phyloP scores from a whole-genome alignment of 2,113 vertebrate species.

The Proterorhinus semilunaris region DNA sequence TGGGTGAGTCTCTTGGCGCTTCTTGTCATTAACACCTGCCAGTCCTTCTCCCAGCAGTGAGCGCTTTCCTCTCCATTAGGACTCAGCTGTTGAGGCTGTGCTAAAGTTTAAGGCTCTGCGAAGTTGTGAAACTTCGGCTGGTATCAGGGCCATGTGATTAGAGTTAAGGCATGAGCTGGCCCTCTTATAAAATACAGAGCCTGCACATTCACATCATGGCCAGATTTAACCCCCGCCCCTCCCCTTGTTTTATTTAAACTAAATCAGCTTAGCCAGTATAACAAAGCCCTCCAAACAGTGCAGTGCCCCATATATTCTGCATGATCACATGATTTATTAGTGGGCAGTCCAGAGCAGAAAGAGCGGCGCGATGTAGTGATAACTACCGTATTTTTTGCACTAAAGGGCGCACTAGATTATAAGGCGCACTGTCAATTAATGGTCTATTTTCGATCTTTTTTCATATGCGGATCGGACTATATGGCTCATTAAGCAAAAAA shows the following conservation, averaged over 20 bases:
- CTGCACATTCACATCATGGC: slow-evolving; percentile 24
- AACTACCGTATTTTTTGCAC: too few relatives aligned
- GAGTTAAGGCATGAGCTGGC: slow-evolving; percentile 21
- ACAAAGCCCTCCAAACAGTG: slow-evolving; percentile 1
- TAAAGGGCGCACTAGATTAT: too few relatives aligned
- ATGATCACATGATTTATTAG: not conserved
- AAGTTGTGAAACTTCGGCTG: slow-evolving; percentile 10
- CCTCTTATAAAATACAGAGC: slow-evolving; percentile 13
- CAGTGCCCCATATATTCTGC: slow-evolving; percentile 8
- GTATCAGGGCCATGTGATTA: slow-evolving; percentile 23
- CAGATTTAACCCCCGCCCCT: not conserved
- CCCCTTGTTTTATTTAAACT: slow-evolving; percentile 4
- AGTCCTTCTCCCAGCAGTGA: not conserved
- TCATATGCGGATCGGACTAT: too few relatives aligned
- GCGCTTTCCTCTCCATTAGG: not conserved
- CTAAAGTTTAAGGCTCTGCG: not conserved
- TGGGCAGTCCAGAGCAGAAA: not conserved
- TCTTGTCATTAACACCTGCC: slow-evolving; percentile 1
- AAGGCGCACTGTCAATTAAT: too few relatives aligned
- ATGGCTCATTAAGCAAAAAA: too few relatives aligned
- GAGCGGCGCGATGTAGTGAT: slow-evolving; percentile 10
- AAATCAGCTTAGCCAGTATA: slow-evolving; percentile 21
- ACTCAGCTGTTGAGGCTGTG: not conserved
- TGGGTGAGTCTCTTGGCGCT: fast-evolving
- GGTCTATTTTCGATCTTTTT: too few relatives aligned